Percentiles rank a stretch among this genome's conserved stretches.
Evolutionary conservation across 92 coral and sea anemone species (phyloP).

Genomic region (Meandrina meandrites): DNA sequence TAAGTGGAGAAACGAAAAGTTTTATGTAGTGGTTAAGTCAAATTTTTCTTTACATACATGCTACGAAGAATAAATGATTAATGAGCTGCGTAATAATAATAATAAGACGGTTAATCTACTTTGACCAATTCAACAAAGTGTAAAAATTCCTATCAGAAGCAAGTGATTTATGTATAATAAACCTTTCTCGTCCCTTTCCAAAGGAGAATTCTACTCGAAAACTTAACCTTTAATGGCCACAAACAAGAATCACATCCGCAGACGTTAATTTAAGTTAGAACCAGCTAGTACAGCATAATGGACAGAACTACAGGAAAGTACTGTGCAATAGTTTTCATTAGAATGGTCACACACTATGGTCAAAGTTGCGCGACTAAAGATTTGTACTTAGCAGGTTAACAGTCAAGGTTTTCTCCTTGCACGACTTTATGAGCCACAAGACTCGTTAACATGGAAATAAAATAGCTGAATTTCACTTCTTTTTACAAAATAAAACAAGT

Average conservation of each 20-base stretch:
- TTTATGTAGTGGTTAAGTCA: not conserved
- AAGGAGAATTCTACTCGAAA: too few relatives aligned
- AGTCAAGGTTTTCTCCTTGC: not conserved
- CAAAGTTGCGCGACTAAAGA: too few relatives aligned
- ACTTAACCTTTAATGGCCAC: too few relatives aligned
- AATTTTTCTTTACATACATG: too few relatives aligned
- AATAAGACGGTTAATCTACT: too few relatives aligned
- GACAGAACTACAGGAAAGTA: too few relatives aligned
- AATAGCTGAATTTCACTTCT: not conserved
- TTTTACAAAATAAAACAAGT: slow-evolving; percentile 11
- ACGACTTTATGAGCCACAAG: not conserved
- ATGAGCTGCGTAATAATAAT: too few relatives aligned
- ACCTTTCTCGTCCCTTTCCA: too few relatives aligned
- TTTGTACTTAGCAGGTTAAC: not conserved
- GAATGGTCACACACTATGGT: not conserved
- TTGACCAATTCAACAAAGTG: too few relatives aligned
- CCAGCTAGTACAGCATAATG: not conserved
- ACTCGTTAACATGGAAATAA: not conserved
- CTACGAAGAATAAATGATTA: too few relatives aligned
- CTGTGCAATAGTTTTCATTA: not conserved
- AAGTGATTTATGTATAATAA: too few relatives aligned
- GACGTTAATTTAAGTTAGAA: not conserved
- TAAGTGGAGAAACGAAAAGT: not conserved
- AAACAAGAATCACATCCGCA: not conserved
- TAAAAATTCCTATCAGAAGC: too few relatives aligned